Evolutionary conservation across 2,797 vertebrate genomes (phyloP).

Genomic region (Pseudopleuronectes americanus): DNA sequence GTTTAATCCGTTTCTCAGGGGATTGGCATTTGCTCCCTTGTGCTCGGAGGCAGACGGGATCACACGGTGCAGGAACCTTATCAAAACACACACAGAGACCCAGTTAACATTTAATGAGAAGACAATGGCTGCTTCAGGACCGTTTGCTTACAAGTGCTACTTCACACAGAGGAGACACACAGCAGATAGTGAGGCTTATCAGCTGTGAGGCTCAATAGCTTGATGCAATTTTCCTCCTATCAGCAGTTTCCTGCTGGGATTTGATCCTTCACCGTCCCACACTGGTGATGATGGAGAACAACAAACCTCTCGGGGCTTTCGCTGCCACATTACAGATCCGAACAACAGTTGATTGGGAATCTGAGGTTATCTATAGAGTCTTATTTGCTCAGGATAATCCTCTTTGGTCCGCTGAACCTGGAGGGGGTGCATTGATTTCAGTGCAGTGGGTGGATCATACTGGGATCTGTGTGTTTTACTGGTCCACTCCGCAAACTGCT

Average conservation of each 20-base stretch:
- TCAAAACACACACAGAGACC: conserved; percentile 66
- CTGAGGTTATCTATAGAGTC: conserved; percentile 34
- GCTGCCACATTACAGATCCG: conserved; percentile 18
- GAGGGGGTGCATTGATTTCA: conserved; percentile 49
- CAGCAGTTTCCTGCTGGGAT: not conserved
- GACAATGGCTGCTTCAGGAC: conserved; percentile 37
- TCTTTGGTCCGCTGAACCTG: conserved; percentile 61
- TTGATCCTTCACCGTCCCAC: not conserved
- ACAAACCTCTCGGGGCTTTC: not conserved
- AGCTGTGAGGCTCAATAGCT: not conserved
- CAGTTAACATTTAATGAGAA: conserved; percentile 67
- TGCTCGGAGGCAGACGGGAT: conserved; percentile 57
- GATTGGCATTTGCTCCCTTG: conserved; percentile 72
- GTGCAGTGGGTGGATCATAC: conserved; percentile 53
- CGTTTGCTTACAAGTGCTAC: conserved; percentile 1
- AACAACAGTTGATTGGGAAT: conserved; percentile 37
- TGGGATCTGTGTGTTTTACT: conserved; percentile 21
- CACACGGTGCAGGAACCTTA: conserved; percentile 69
- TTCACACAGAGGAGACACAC: conserved; percentile 2
- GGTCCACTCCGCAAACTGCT: conserved; percentile 11
- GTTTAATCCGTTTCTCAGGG: conserved; percentile 54
- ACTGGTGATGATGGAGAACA: not conserved
- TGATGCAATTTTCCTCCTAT: not conserved
- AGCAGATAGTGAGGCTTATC: conserved; percentile 15
- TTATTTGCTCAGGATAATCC: conserved; percentile 64